Base-by-base conservation (phyloP, 2,888 invertebrate genomes). In the Dione vanillae region DNA sequence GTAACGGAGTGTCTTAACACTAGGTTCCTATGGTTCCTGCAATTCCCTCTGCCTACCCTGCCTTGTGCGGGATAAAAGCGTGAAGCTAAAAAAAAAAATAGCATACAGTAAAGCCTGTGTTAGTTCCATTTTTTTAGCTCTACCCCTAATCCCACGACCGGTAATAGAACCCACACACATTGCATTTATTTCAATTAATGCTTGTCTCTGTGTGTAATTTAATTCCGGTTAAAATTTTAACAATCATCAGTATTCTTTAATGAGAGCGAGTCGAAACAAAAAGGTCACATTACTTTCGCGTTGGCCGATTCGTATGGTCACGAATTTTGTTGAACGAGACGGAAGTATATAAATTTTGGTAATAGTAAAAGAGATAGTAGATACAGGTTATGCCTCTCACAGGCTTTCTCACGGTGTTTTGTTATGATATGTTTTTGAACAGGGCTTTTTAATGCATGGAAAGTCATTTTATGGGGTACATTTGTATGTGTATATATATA, bases 271-370 rank as follows among this genome's bases (percentile, higher is more conserved):
- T 61, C 61, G 54, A 70, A 68, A 73, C 61, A 70, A 73, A 73
- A 70, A 73, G 45, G 49, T 14, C 27, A 54, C 49, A 45, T 67
- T 82, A 79, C 82, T 77, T 80, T 74, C 75, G 74, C 76, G 79
- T 78, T 82, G 78, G 80, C 85, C 78, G 84, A 88, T 89, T 86
- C 82, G 83, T 84, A 83, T 41, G 85, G 90, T 90, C 91, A 91
- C 91, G 91, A 91, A 65, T 67, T 68, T 87, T 84, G 84, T 71
- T 12, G 78, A 80, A 70, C 45, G 83, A 84, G 62, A 74, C 73
- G 83, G 83, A 16, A 43, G 20, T 68, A 74, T 65, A 47, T 20
- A 45, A 41, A 27, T 59, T 35, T 19, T 43, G 19, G 10, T 37
- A 20, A 9, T 65, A 11, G 41, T 20, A 64, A 75, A 27, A 62